Percentiles rank a stretch among this genome's conserved stretches.
Conservation (phyloP, 2,113 vertebrate species). For the Pteruthius melanotis region DNA sequence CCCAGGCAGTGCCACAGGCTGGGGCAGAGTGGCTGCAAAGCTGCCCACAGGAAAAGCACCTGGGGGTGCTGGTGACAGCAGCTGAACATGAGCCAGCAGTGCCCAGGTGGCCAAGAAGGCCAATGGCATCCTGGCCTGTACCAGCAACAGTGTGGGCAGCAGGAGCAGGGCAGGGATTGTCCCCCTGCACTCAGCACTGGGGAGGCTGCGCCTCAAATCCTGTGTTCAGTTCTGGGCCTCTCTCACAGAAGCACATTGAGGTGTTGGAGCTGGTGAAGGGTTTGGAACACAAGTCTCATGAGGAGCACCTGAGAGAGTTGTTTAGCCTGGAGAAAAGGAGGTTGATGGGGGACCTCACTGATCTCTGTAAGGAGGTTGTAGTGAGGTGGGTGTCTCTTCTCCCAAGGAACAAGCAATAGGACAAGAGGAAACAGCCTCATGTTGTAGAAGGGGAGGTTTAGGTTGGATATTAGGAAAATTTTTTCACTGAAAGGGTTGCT, state of each 20-base stretch:
- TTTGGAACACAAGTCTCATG: background rate
- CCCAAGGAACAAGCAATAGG: background rate
- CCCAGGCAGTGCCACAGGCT: too few relatives aligned
- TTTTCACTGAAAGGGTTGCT: background rate
- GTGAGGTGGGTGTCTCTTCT: background rate
- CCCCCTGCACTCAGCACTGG: fast-evolving
- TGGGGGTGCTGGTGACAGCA: too few relatives aligned
- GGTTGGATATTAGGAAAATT: background rate
- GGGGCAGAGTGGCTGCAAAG: too few relatives aligned
- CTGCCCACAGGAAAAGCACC: too few relatives aligned
- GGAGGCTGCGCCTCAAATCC: fast-evolving
- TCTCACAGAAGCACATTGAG: background rate
- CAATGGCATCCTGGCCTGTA: background rate
- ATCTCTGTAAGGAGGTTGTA: background rate
- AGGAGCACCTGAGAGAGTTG: background rate
- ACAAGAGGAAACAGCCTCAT: background rate
- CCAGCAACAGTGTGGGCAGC: background rate
- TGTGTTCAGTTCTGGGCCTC: fast-evolving
- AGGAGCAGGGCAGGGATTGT: background rate
- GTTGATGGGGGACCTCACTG: fast-evolving
- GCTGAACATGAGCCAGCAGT: too few relatives aligned
- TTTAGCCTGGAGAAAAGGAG: background rate
- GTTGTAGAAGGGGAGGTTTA: background rate
- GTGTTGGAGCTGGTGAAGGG: background rate
- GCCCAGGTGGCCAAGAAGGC: background rate